These are phyloP conservation scores for Pteropus rufus DNA, from an alignment of 2,797 vertebrate species.

Conservation along the genomic window DNA sequence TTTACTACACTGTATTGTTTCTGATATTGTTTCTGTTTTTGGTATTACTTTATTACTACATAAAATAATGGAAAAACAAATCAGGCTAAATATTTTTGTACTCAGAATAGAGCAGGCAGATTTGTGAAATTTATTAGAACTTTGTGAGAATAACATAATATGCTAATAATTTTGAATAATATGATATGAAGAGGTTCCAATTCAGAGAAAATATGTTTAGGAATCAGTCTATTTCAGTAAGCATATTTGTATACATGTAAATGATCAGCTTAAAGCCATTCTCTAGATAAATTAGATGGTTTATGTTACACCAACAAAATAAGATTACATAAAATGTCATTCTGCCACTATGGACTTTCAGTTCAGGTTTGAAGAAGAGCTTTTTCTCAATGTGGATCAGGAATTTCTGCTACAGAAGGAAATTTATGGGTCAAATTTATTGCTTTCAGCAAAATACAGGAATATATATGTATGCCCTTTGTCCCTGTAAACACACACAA, in stretches of 20 bases:
- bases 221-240: not conserved
- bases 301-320: not conserved
- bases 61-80: slow-evolving; percentile 58
- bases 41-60: slow-evolving; percentile 41
- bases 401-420: not conserved
- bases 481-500: not conserved
- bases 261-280: not conserved
- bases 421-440: not conserved
- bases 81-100: slow-evolving; percentile 35
- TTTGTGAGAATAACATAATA: slow-evolving; percentile 41
- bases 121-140: slow-evolving; percentile 59
- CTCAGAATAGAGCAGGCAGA: slow-evolving; percentile 18
- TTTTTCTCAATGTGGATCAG: not conserved
- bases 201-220: not conserved
- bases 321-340: not conserved
- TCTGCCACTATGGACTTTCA: not conserved
- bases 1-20: slow-evolving; percentile 27
- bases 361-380: not conserved
- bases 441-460: not conserved
- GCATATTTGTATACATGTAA: not conserved
- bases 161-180: slow-evolving; percentile 36
- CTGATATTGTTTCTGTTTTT: slow-evolving; percentile 52
- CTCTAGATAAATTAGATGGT: not conserved
- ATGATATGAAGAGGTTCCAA: not conserved
- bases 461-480: not conserved